Evolutionary conservation across 2,113 vertebrate genomes (phyloP).

Genomic region (Sialia sialis): DNA sequence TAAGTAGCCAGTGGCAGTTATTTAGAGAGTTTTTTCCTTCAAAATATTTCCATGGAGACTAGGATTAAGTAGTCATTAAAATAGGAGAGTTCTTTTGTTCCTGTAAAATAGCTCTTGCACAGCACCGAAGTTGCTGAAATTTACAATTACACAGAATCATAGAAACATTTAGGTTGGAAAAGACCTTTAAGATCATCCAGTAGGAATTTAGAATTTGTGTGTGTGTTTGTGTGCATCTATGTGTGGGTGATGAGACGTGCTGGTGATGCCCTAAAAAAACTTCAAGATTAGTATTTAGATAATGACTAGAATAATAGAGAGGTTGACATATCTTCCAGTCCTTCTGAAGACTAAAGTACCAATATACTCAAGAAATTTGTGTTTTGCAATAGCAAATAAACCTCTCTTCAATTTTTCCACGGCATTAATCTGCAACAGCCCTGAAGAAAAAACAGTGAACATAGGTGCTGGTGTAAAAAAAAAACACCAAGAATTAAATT

Average conservation of each 20-base stretch:
- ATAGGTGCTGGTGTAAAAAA: not conserved
- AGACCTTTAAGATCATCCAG: not conserved
- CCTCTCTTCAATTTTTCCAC: not conserved
- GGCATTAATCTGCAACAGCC: not conserved
- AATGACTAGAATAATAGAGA: not conserved
- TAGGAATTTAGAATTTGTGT: not conserved
- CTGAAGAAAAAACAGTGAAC: not conserved
- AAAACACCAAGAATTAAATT: not conserved
- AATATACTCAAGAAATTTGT: not conserved
- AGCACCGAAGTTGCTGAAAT: not conserved
- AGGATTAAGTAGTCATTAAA: constrained; percentile 12
- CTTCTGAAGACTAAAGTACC: not conserved
- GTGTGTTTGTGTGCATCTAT: rapidly evolving
- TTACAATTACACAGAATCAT: not conserved
- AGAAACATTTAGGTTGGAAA: not conserved
- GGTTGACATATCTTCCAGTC: not conserved
- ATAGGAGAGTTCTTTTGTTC: not conserved
- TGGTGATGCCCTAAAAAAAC: not conserved
- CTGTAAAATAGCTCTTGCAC: not conserved
- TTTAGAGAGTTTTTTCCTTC: constrained; percentile 11
- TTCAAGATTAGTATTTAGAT: not conserved
- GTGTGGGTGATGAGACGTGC: not conserved
- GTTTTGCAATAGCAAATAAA: not conserved
- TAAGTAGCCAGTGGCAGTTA: constrained; percentile 25
- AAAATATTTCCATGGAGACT: constrained; percentile 38